Conservation (phyloP, 92 coral and sea anemone species). For the Phenganax marumi region DNA sequence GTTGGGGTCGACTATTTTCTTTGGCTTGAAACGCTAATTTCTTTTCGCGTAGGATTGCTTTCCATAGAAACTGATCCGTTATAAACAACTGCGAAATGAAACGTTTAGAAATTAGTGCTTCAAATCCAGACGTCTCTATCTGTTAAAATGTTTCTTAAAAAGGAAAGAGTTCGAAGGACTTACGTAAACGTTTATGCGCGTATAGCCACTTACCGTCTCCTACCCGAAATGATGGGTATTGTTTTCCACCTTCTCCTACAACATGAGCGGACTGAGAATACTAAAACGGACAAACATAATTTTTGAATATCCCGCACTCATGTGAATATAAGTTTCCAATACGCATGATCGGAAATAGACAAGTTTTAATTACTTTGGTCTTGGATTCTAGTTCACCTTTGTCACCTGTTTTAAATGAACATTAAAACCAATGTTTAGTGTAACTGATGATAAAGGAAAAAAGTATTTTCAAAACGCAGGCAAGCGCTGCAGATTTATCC, state of each 20-base stretch:
- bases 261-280: constrained; percentile 22
- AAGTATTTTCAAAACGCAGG: too few species aligned
- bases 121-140: too few species aligned
- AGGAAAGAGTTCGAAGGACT: background rate
- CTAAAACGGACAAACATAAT: background rate
- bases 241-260: constrained; percentile 20
- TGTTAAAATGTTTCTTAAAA: too few species aligned
- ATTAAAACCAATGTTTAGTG: too few species aligned
- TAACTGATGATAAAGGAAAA: too few species aligned
- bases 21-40: too few species aligned
- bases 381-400: constrained; percentile 1
- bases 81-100: too few species aligned
- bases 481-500: too few species aligned
- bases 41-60: too few species aligned
- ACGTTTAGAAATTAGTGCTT: too few species aligned
- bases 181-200: background rate
- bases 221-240: background rate
- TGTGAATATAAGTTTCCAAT: background rate
- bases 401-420: background rate
- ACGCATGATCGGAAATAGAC: background rate
- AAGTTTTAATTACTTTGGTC: background rate
- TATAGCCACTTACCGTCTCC: background rate
- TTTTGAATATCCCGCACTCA: background rate
- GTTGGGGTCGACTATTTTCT: too few species aligned
- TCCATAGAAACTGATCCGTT: too few species aligned